Percentiles rank a stretch among this genome's conserved stretches.
Conservation (phyloP, 2,888 invertebrate species). For the Dugesia japonica region DNA sequence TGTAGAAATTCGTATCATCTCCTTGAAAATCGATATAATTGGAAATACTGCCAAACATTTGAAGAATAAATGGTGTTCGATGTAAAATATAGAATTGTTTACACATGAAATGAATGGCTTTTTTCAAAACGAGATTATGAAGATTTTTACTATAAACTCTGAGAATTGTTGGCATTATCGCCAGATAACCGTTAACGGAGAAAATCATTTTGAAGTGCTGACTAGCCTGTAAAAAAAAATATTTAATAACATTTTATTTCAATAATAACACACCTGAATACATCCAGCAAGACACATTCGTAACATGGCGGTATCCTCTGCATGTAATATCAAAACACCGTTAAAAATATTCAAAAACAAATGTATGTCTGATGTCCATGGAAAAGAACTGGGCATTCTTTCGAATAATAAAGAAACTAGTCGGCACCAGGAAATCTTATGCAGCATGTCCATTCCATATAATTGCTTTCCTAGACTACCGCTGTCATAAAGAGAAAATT, state of each 20-base stretch:
- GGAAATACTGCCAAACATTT: constrained; percentile 92
- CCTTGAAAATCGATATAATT: constrained; percentile 66
- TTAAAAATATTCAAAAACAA: constrained; percentile 90
- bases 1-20: constrained; percentile 40
- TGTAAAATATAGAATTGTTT: constrained; percentile 95
- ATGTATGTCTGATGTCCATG: constrained; percentile 86
- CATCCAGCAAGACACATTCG: constrained; percentile 88
- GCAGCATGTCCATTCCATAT: constrained; percentile 72
- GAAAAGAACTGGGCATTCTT: constrained; percentile 90
- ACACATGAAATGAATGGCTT: constrained; percentile 88
- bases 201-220: constrained; percentile 60
- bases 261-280: constrained; percentile 57
- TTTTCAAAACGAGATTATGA: constrained; percentile 79
- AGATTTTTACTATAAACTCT: constrained; percentile 93
- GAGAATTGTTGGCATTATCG: constrained; percentile 89
- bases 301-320: constrained; percentile 83
- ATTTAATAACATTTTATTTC: background rate
- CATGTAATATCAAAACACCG: constrained; percentile 82
- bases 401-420: constrained; percentile 87
- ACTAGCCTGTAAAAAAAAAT: constrained; percentile 2
- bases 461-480: constrained; percentile 36
- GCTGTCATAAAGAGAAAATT: constrained; percentile 57
- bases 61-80: constrained; percentile 81
- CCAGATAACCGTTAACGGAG: constrained; percentile 76
- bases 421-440: constrained; percentile 91